These are phyloP conservation scores for Sympetrum striolatum DNA, from an alignment of 2,888 invertebrate species.

Conservation along the genomic window DNA sequence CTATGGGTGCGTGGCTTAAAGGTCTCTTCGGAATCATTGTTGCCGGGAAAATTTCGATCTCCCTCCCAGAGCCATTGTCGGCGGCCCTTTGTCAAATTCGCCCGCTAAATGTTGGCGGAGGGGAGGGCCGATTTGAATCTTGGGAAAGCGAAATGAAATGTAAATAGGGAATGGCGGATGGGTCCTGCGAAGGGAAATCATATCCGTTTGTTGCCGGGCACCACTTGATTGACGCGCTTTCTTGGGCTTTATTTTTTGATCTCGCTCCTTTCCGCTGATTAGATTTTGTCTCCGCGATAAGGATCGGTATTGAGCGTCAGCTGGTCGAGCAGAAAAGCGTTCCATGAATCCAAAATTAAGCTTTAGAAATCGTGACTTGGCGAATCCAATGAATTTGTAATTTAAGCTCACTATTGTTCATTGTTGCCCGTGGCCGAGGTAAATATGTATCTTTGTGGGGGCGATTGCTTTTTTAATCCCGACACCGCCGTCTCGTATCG, in stretches of 20 bases:
- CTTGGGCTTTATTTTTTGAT: not conserved
- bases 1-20: not conserved
- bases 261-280: not conserved
- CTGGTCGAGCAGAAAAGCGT: not conserved
- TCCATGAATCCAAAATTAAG: not conserved
- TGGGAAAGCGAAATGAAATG: slow-evolving; percentile 19
- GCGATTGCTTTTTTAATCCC: too few relatives aligned
- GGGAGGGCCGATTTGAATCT: not conserved
- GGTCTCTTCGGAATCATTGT: slow-evolving; percentile 9
- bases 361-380: not conserved
- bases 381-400: not conserved
- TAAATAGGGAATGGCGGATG: slow-evolving; percentile 17
- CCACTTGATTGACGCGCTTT: not conserved
- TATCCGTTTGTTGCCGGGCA: not conserved
- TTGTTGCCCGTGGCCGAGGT: not conserved
- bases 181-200: not conserved
- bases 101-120: not conserved
- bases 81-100: not conserved
- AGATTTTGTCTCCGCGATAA: slow-evolving; percentile 5
- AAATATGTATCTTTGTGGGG: too few relatives aligned
- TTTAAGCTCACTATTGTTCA: not conserved
- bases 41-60: not conserved
- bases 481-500: too few relatives aligned
- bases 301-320: not conserved
- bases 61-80: not conserved